Base-by-base conservation (phyloP, 2,888 invertebrate genomes). In the Ditylenchus weischeri region DNA sequence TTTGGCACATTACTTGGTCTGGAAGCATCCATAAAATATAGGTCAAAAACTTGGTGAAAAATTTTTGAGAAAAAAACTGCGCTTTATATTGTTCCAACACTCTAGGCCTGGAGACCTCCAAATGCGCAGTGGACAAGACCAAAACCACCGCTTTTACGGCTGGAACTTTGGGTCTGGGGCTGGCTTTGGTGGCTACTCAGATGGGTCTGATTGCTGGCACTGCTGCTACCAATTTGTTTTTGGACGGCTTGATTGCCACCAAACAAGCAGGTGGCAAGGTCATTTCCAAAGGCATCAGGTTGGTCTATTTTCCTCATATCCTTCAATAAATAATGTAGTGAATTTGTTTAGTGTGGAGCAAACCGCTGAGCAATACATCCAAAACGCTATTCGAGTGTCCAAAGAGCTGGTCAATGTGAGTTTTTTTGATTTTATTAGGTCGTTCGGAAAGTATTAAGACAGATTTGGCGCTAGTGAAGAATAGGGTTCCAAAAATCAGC, bases 181-280 rank as follows among this genome's bases (percentile, higher is more conserved):
- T 74, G 5, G 69, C 64, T 23, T 62, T 72, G 19, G 72, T 74
- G 38, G 59, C 66, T n/a, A 63, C 72, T 21, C 73, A 72, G 51
- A 57, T 72, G 50, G 68, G 72, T 23, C 50, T 73, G n/a, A 68
- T 69, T 21, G 60, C 66, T 48, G 64, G 68, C 21, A 36, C 69
- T n/a, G 49, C 74, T 36, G 66, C 59, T 18, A 67, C 74, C 13
- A 64, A 66, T 49, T 23, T 72, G 54, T 63, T 73, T 8, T 57
- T 74, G 57, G 73, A 76, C 43, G 72, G 73, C 19, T 51, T 76
- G 57, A 71, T 74, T 57, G 61, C 62, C n/a, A 74, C 76, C 11
- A 74, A 74, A 68, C 62, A 70, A 51, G 65, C 54, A 4, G 74
- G 74, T 6, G 58, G 48, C 11, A 60, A 49, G 19, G 68, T 62